Percentiles rank a stretch among this genome's conserved stretches.
Conservation (phyloP, 1,140 invertebrate genomes). For the Hylaeus anthracinus region DNA sequence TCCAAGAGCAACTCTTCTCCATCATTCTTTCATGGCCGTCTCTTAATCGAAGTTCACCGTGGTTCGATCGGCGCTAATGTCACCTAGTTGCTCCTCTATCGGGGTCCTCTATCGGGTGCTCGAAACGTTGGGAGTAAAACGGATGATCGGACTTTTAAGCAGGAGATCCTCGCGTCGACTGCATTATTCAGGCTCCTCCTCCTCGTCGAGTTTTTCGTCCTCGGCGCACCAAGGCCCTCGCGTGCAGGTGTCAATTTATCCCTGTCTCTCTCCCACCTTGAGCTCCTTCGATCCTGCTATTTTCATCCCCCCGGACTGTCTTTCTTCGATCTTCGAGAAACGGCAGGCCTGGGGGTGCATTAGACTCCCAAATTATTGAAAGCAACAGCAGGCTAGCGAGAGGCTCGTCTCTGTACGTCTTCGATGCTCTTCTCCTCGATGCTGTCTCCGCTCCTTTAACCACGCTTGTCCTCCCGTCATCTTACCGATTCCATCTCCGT, state of each 20-base stretch:
- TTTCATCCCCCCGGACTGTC: neutral
- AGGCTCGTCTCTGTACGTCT: neutral
- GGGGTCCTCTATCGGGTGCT: neutral
- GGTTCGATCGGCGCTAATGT: conserved; percentile 6
- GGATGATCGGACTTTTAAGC: conserved; percentile 64
- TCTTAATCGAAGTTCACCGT: conserved; percentile 7
- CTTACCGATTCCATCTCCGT: conserved; percentile 16
- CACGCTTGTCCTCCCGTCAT: conserved; percentile 22
- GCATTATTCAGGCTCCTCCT: conserved; percentile 66
- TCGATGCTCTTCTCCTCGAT: too few relatives aligned
- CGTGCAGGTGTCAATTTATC: conserved; percentile 67
- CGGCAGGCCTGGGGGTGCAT: conserved; percentile 48
- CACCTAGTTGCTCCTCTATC: conserved; percentile 39
- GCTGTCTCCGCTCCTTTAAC: neutral
- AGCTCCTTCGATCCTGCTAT: neutral
- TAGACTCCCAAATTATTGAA: conserved; percentile 77
- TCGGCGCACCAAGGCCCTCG: conserved; percentile 50
- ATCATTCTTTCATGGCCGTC: neutral
- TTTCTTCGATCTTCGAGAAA: conserved; percentile 21
- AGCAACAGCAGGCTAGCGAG: conserved; percentile 62
- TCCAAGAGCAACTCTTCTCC: too few relatives aligned
- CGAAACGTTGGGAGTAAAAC: conserved; percentile 47
- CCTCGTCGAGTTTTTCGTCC: conserved; percentile 39
- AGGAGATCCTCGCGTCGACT: conserved; percentile 46
- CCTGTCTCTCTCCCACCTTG: conserved; percentile 26